A percentile compares a stretch with the other conserved stretches of the same genome.
Conservation (phyloP, 1,140 invertebrate genomes). For the Orchestia grillus region DNA sequence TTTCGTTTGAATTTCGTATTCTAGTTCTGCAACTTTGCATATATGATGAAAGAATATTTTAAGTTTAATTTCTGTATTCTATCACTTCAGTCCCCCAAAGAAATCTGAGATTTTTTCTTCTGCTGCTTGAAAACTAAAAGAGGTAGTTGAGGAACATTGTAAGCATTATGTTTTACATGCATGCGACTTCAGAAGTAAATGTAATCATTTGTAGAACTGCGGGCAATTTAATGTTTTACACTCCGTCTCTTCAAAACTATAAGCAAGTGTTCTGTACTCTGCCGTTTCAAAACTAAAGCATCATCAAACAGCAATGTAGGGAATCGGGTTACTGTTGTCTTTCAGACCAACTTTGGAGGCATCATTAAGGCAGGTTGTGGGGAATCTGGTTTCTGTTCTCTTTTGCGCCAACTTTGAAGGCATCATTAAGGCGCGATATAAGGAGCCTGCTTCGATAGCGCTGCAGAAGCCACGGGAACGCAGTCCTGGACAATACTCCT, state of each 20-base stretch:
- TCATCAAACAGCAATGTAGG: not conserved
- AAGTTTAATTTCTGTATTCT: not conserved
- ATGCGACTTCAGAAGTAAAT: too few relatives aligned
- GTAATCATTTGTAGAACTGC: too few relatives aligned
- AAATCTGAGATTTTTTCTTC: too few relatives aligned
- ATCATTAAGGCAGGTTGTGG: not conserved
- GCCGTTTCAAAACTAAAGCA: not conserved
- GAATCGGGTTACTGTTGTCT: not conserved
- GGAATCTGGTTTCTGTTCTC: not conserved
- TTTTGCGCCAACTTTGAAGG: conserved; percentile 20
- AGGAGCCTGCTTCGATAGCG: conserved; percentile 20
- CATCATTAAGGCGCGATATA: conserved; percentile 24
- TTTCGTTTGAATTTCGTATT: not conserved
- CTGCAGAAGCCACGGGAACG: not conserved
- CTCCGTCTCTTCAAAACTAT: not conserved
- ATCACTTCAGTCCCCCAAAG: too few relatives aligned
- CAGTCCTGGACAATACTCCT: conserved; percentile 26
- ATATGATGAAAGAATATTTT: not conserved
- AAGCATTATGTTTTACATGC: too few relatives aligned
- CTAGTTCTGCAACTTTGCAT: not conserved
- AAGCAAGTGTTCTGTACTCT: not conserved
- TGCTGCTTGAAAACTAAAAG: too few relatives aligned
- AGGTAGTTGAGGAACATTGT: too few relatives aligned
- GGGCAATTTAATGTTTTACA: too few relatives aligned
- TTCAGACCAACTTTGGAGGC: not conserved